Evolutionary conservation across 2,888 invertebrate species (phyloP), one percentile per base, ranked within the genome.

Genomic region (Trachelus iudaicus): DNA sequence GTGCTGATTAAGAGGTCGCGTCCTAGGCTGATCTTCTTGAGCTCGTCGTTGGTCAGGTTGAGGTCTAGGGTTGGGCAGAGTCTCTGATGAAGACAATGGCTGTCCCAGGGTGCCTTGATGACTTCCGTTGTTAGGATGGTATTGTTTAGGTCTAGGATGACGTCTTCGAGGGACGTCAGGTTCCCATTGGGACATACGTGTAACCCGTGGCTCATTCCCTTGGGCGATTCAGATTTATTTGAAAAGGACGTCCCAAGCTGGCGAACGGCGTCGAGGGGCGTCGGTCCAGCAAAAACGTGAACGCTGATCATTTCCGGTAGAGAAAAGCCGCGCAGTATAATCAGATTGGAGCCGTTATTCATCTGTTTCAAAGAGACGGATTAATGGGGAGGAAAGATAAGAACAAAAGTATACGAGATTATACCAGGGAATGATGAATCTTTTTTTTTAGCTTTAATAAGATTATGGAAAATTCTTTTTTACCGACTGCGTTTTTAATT

Each of bases 321-420:
- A 15, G 84, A 83, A 4, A 85, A 68, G 33, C 87, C 86, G 35
- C 84, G 77, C 30, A 87, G 76, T n/a, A 86, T 80, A 2, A 87
- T 81, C 33, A 87, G 77, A 77, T 86, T 86, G 11, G 87, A 85
- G 11, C 79, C 79, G 75, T 85, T 79, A n/a, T 83, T 34, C 11
- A 87, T 83, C 87, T 87, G 77, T 34, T 77, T 69, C 56, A 40
- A 40, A 30, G 69, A 30, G 31, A 69, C 12, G 33, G 4, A 30
- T 69, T 30, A 69, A 69, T 15, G 31, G 31, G 69, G 33, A 33
- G 30, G 3, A 31, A 33, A 33, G 15, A 69, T 30, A 13, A 13
- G 69, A 30, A 69, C 0, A 15, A 30, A 69, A 69, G 11, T 69
- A 35, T 30, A 33, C 31, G 11, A 69, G 69, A 33, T 40, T 9